phyloP scores from a whole-genome alignment of 53 echinoderm and acorn worm genomes.

The Hippasteria phrygiana region DNA sequence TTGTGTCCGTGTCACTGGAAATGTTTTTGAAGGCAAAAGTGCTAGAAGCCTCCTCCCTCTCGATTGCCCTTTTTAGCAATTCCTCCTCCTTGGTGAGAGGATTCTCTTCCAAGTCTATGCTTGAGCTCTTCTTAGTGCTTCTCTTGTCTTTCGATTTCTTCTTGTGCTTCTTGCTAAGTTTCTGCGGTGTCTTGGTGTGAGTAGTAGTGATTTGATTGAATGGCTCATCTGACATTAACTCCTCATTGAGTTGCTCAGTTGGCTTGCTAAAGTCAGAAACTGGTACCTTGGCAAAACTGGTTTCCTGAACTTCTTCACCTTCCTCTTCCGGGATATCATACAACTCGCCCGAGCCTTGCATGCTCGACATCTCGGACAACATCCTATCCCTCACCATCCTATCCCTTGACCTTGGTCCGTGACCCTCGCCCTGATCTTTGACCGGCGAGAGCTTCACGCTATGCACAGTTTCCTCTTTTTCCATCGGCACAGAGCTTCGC shows the following conservation, averaged over 20 bases:
- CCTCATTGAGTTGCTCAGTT: neutral
- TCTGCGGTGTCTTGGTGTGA: neutral
- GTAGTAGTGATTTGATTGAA: slow-evolving; percentile 8
- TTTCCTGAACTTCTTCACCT: slow-evolving; percentile 73
- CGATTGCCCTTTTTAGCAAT: slow-evolving; percentile 24
- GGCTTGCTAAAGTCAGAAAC: neutral
- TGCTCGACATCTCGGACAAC: slow-evolving; percentile 68
- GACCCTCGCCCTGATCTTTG: slow-evolving; percentile 26
- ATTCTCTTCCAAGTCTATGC: neutral
- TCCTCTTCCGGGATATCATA: slow-evolving; percentile 96
- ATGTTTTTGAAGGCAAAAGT: neutral
- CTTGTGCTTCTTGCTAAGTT: slow-evolving; percentile 25
- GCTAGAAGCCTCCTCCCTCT: slow-evolving; percentile 27
- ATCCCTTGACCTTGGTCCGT: slow-evolving; percentile 21
- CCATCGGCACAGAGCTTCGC: slow-evolving; percentile 41
- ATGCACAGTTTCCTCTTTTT: slow-evolving; percentile 1
- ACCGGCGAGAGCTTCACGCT: slow-evolving; percentile 37
- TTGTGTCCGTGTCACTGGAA: slow-evolving; percentile 26
- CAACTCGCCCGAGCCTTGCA: slow-evolving; percentile 77
- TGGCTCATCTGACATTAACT: slow-evolving; percentile 6
- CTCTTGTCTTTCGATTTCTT: slow-evolving; percentile 29
- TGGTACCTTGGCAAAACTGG: neutral
- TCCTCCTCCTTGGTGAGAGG: slow-evolving; percentile 30
- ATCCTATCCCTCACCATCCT: slow-evolving; percentile 68
- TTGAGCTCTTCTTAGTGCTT: neutral